Conservation (phyloP, 2,113 vertebrate species). For the Crotalus viridis region DNA sequence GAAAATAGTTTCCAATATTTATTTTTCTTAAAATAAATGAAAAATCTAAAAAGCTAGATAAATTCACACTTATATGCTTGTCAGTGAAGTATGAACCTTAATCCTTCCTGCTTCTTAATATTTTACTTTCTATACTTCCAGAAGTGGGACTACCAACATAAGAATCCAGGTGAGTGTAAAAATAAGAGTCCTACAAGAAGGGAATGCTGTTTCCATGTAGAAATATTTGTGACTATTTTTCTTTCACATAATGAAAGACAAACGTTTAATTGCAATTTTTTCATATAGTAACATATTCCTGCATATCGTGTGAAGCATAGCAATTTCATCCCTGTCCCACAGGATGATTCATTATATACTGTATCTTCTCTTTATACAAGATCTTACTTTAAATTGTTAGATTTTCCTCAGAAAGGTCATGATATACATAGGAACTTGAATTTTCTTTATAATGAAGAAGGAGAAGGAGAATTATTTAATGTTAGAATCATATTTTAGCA, state of each 20-base stretch:
- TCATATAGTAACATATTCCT: slow-evolving; percentile 57
- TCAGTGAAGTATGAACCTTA: background rate
- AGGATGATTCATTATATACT: slow-evolving; percentile 30
- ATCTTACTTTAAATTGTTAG: slow-evolving; percentile 62
- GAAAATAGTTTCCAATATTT: background rate
- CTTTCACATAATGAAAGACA: background rate
- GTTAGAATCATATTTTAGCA: slow-evolving; percentile 73
- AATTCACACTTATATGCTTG: background rate
- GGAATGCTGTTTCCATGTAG: background rate
- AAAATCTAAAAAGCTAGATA: background rate
- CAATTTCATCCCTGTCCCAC: slow-evolving; percentile 36
- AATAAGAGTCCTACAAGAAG: background rate
- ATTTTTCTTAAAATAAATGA: background rate
- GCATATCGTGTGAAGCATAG: slow-evolving; percentile 33
- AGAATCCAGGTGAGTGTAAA: background rate
- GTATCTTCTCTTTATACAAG: slow-evolving; percentile 62
- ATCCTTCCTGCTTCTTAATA: background rate
- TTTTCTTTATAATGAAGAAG: slow-evolving; percentile 70
- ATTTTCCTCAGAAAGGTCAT: slow-evolving; percentile 59
- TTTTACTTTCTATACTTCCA: background rate
- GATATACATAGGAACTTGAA: slow-evolving; percentile 58
- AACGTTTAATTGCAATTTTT: slow-evolving; percentile 51
- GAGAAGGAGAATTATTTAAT: slow-evolving; percentile 71
- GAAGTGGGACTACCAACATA: background rate
- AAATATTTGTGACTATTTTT: background rate